Evolutionary conservation across 2,113 vertebrate species (phyloP), one percentile per base, ranked within the genome.

Genomic region (Heterotis niloticus): DNA sequence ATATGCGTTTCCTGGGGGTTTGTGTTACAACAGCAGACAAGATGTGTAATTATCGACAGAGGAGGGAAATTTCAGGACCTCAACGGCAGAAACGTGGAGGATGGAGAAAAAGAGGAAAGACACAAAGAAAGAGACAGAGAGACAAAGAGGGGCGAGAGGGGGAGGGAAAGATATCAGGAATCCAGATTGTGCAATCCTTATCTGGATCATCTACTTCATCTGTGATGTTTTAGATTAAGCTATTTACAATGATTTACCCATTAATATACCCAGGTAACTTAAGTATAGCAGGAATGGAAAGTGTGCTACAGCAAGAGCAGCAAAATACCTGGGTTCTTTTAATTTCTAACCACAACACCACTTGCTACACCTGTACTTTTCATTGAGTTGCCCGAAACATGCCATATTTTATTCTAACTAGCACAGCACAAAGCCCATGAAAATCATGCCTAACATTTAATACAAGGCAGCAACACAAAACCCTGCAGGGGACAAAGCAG

Each of bases 1-100:
- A 80, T 62, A 80, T 68, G 71, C 26, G 10, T 51, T 67, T 80
- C 71, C 72, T 56, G 51, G 62, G 78, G 78, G 78, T 80, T 81
- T 60, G 67, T 56, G 75, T 23, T 78, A 67, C 59, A 69, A 26
- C 23, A 74, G 66, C 51, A 74, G 23, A 77, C 28, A 77, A 67
- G 80, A 84, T 57, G 18, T 28, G 54, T 59, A 59, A 34, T 70
- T 34, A 73, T 72, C 14, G 7, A 10, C 14, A 72, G 23, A 77
- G 28, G 77, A 81, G 78, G 28, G 54, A 26, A 10, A 7, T 34
- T 44, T 26, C 57, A 72, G 52, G 64, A 34, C 28, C 52, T 20
- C 11, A 44, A 44, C 34, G 3, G 34, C 34, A 44, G 34, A 44
- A 44, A 44, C 34, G 34, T 7, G 2, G 34, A 44, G 34, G 3